Percentiles rank a stretch among this genome's conserved stretches.
These are phyloP conservation scores for Diadema setosum DNA, from an alignment of 35 echinoderm and acorn worm species.

Conservation along the genomic window DNA sequence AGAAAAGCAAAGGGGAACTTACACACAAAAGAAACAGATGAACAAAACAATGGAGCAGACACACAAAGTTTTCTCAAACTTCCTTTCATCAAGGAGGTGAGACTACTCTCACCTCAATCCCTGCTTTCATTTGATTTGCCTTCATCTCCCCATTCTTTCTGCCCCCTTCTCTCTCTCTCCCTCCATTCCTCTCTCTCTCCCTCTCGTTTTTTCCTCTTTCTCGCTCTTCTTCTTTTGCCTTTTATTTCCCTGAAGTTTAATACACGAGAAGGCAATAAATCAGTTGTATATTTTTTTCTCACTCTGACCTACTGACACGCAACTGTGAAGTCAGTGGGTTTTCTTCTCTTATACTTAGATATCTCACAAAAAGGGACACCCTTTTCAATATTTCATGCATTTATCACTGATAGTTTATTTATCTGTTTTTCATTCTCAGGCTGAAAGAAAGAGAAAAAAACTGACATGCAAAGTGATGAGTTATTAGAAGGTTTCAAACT, in stretches of 20 bases:
- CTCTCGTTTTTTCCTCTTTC: background rate
- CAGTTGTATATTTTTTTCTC: background rate
- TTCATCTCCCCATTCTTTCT: background rate
- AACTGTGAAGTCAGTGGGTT: background rate
- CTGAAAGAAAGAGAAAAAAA: background rate
- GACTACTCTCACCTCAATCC: no score
- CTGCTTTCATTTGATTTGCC: no score
- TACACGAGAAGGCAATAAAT: background rate
- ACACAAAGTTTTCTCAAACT: no score
- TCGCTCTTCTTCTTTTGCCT: background rate
- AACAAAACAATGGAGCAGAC: no score
- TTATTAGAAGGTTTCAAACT: no score
- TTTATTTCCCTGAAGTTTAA: background rate
- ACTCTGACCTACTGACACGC: background rate
- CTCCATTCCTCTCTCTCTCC: background rate
- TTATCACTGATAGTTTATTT: background rate
- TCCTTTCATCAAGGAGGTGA: no score
- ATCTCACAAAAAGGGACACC: background rate
- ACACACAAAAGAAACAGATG: no score
- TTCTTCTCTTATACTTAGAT: background rate
- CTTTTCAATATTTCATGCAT: background rate
- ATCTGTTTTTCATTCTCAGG: background rate
- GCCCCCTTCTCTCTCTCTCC: background rate
- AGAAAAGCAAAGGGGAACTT: no score
- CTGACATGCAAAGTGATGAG: background rate